phyloP scores from a whole-genome alignment of 2,797 vertebrate genomes.

The Anguilla pacifica region DNA sequence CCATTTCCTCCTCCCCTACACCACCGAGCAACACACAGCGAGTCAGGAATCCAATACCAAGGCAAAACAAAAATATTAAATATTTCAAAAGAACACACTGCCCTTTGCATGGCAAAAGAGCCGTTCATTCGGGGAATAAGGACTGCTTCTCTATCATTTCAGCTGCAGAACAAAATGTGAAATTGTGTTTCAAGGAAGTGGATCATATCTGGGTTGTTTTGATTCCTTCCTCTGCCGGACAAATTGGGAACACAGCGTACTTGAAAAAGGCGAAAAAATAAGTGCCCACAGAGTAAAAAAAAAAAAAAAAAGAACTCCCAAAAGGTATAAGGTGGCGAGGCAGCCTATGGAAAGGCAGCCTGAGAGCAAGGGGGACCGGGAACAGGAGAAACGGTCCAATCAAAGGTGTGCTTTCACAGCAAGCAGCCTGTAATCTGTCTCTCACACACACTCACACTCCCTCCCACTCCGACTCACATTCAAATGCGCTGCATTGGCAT shows the following conservation, averaged over 20 bases:
- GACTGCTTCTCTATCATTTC: not conserved
- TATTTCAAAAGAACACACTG: not conserved
- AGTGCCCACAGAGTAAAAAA: conserved; percentile 47
- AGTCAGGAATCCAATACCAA: not conserved
- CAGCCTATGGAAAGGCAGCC: too few species aligned
- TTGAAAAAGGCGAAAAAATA: conserved; percentile 42
- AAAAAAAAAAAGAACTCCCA: conserved; percentile 24
- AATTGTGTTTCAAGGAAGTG: not conserved
- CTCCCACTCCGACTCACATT: not conserved
- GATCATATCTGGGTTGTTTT: not conserved
- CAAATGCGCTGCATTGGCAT: too few species aligned
- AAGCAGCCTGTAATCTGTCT: not conserved
- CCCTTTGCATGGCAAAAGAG: not conserved
- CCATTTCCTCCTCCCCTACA: not conserved
- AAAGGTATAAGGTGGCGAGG: not conserved
- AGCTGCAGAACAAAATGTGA: not conserved
- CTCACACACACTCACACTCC: not conserved
- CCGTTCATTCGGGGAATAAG: not conserved
- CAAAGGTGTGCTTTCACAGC: not conserved
- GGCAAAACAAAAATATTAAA: not conserved
- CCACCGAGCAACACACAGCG: not conserved
- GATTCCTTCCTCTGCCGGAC: conserved; percentile 51
- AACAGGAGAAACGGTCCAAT: not conserved
- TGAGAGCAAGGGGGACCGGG: too few species aligned
- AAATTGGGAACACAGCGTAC: conserved; percentile 56